Conservation (phyloP, 1,140 invertebrate genomes). For the Limonius californicus region DNA sequence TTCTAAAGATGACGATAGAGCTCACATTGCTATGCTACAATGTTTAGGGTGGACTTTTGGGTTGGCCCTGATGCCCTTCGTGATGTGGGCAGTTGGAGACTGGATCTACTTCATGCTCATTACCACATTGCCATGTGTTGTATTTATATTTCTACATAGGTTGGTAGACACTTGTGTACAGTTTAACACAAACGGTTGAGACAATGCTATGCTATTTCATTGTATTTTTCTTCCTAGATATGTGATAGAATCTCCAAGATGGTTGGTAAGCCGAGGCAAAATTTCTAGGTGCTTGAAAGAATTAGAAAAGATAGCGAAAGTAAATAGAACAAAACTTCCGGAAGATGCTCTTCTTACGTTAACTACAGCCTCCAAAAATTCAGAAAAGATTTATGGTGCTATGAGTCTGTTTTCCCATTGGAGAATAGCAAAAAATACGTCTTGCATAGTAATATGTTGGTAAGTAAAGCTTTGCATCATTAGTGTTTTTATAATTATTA, state of each 20-base stretch:
- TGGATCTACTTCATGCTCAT: slow-evolving; percentile 51
- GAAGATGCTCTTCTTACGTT: slow-evolving; percentile 42
- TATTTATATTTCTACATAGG: slow-evolving; percentile 34
- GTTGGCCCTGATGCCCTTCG: slow-evolving; percentile 52
- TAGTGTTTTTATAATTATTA: too few species aligned
- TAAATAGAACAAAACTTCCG: slow-evolving; percentile 56
- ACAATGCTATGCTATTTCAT: too few species aligned
- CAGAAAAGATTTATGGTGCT: slow-evolving; percentile 49
- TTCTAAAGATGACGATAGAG: slow-evolving; percentile 39
- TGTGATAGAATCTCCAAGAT: slow-evolving; percentile 60
- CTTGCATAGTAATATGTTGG: slow-evolving; percentile 52
- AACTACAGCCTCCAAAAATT: slow-evolving; percentile 30
- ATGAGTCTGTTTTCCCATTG: slow-evolving; percentile 56
- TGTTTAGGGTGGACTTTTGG: slow-evolving; percentile 52
- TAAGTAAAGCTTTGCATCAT: too few species aligned
- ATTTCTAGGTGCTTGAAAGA: slow-evolving; percentile 54
- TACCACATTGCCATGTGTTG: slow-evolving; percentile 32
- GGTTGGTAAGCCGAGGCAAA: slow-evolving; percentile 60
- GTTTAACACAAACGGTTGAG: too few species aligned
- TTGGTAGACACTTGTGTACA: background rate
- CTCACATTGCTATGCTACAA: slow-evolving; percentile 48
- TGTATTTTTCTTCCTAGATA: slow-evolving; percentile 46
- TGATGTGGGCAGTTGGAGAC: slow-evolving; percentile 55
- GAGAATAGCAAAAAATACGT: slow-evolving; percentile 55
- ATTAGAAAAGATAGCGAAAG: slow-evolving; percentile 58